Evolutionary conservation across 2,113 vertebrate genomes (phyloP).

Genomic region (Gallinago jamesoni): DNA sequence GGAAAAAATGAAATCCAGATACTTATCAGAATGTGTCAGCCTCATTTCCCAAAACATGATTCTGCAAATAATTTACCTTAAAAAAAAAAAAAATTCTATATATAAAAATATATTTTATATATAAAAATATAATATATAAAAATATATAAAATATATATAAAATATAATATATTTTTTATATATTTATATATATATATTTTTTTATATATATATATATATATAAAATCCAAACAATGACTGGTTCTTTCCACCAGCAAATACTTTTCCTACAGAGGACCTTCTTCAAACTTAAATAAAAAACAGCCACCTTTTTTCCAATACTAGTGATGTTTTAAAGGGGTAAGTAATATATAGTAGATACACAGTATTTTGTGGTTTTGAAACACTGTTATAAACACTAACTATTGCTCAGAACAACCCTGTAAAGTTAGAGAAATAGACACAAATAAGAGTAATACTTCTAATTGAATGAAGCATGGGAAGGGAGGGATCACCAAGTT

Average conservation of each 20-base stretch:
- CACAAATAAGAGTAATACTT: neutral
- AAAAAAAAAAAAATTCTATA: neutral
- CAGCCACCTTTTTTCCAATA: neutral
- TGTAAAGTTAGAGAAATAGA: neutral
- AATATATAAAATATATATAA: too few relatives aligned
- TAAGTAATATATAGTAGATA: neutral
- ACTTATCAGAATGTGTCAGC: neutral
- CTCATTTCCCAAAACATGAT: neutral
- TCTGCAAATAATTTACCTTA: neutral
- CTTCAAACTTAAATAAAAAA: neutral
- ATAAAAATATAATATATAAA: too few relatives aligned
- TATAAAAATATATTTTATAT: too few relatives aligned
- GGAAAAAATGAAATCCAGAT: slow-evolving; percentile 5
- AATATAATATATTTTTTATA: too few relatives aligned
- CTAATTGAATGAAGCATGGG: neutral
- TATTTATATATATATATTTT: too few relatives aligned
- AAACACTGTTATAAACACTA: neutral
- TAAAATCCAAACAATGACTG: neutral
- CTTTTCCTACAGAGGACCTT: neutral
- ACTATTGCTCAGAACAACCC: neutral
- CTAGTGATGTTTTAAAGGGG: neutral
- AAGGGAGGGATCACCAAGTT: slow-evolving; percentile 7
- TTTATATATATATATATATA: too few relatives aligned
- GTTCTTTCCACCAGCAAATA: neutral
- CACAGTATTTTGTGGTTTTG: neutral